Conservation (phyloP, 2,113 vertebrate species). For the Aldabrachelys gigantea region DNA sequence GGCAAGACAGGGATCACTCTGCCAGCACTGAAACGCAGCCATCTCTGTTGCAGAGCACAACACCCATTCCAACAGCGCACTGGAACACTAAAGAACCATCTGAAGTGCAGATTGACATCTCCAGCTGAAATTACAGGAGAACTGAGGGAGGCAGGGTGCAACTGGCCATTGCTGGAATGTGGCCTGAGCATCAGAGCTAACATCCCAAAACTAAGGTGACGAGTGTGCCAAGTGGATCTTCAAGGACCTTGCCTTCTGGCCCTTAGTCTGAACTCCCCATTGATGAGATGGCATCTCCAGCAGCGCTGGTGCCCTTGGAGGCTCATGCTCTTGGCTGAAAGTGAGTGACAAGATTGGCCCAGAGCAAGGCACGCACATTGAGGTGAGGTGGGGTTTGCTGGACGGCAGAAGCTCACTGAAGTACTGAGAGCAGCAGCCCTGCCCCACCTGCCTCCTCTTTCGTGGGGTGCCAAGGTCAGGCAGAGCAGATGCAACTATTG, state of each 20-base stretch:
- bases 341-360: neutral
- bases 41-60: neutral
- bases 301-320: neutral
- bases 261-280: neutral
- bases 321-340: neutral
- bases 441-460: neutral
- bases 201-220: neutral
- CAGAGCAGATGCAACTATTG: neutral
- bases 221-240: neutral
- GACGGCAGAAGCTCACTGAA: neutral
- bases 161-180: neutral
- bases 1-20: neutral
- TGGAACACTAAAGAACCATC: neutral
- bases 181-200: neutral
- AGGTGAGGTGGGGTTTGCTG: neutral
- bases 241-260: neutral
- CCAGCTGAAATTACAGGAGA: neutral
- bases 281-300: neutral
- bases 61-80: accelerated
- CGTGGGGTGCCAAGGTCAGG: neutral
- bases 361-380: neutral
- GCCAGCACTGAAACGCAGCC: accelerated
- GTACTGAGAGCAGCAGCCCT: neutral
- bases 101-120: neutral
- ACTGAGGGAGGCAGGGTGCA: neutral